A percentile compares a stretch with the other conserved stretches of the same genome.
Conservation (phyloP, 2,888 invertebrate genomes). For the Melieria omissa region DNA sequence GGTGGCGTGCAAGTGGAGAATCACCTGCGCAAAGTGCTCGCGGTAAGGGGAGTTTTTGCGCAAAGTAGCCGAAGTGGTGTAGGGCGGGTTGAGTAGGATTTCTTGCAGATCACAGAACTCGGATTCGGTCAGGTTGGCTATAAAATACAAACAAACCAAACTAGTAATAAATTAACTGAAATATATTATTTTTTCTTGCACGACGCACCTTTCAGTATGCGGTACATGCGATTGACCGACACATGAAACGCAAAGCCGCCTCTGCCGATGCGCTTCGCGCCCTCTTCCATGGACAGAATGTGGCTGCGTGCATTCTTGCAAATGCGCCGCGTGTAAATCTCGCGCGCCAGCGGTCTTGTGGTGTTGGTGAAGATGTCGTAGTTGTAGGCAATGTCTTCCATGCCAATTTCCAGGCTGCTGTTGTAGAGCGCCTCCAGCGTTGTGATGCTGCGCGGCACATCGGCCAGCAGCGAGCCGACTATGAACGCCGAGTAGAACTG, state of each 20-base stretch:
- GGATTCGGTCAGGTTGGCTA: conserved; percentile 50
- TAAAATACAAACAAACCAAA: conserved; percentile 8
- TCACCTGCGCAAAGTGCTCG: conserved; percentile 53
- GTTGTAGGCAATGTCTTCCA: conserved; percentile 61
- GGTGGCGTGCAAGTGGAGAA: conserved; percentile 52
- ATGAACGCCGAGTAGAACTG: conserved; percentile 64
- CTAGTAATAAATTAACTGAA: background rate
- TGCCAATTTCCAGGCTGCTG: conserved; percentile 59
- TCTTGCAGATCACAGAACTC: conserved; percentile 61
- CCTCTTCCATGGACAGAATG: conserved; percentile 53
- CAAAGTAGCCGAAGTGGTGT: conserved; percentile 40
- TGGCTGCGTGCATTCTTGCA: conserved; percentile 49
- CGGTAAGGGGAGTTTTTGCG: conserved; percentile 55
- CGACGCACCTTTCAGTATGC: conserved; percentile 50
- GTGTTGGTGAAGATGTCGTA: conserved; percentile 54
- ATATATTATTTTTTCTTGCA: background rate
- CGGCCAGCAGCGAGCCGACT: conserved; percentile 60
- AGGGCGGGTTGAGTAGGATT: conserved; percentile 52
- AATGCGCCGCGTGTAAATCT: conserved; percentile 55
- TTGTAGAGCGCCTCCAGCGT: conserved; percentile 54
- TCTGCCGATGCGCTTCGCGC: conserved; percentile 51
- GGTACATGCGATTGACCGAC: conserved; percentile 56
- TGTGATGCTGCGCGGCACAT: conserved; percentile 56
- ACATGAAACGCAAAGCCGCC: conserved; percentile 62
- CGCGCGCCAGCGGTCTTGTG: conserved; percentile 50